phyloP scores from a whole-genome alignment of 2,888 invertebrate genomes.

The Parnassius glacialis region DNA sequence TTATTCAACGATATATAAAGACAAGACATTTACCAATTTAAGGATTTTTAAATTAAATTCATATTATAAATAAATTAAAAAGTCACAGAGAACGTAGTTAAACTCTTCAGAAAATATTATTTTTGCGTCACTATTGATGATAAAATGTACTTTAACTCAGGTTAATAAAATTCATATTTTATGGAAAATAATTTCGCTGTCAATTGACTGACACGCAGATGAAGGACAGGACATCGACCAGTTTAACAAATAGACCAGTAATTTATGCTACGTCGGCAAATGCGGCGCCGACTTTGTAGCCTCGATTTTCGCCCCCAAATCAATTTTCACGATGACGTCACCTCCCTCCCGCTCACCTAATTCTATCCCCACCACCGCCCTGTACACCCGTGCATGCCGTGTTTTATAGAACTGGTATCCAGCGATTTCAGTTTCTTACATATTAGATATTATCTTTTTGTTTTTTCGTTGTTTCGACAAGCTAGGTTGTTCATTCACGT shows the following conservation, averaged over 20 bases:
- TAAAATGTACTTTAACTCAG: constrained; percentile 14
- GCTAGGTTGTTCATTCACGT: not conserved
- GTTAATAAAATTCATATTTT: constrained; percentile 16
- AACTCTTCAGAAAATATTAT: not conserved
- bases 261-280: constrained; percentile 63
- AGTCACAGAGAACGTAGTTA: no score
- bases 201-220: constrained; percentile 19
- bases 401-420: constrained; percentile 46
- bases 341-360: constrained; percentile 41
- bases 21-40: no score
- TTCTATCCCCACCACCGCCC: constrained; percentile 33
- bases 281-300: constrained; percentile 64
- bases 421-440: constrained; percentile 54
- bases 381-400: not conserved
- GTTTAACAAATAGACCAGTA: constrained; percentile 65
- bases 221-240: constrained; percentile 39
- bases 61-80: no score
- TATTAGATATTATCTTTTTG: constrained; percentile 9
- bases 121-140: not conserved
- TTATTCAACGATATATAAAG: no score
- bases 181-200: constrained; percentile 13
- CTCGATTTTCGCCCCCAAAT: constrained; percentile 73
- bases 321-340: constrained; percentile 76
- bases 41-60: no score
- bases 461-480: constrained; percentile 3